These are phyloP conservation scores for Clarias macrocephalus DNA, from an alignment of 2,113 vertebrate genomes.

Conservation along the genomic window DNA sequence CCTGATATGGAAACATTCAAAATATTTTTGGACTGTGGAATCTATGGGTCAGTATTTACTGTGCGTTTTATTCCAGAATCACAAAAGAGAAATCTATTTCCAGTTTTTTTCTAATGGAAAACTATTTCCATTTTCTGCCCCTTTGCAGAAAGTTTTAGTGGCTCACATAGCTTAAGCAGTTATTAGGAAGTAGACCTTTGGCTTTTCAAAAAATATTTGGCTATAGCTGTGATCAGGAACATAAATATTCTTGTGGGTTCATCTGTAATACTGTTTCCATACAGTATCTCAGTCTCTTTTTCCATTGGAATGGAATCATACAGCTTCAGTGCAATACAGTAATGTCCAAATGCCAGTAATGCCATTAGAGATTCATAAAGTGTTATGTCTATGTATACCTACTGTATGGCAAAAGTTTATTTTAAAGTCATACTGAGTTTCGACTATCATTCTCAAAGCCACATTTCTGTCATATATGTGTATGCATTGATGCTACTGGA, in stretches of 20 bases:
- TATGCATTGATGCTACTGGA: not conserved
- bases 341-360: not conserved
- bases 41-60: slow-evolving; percentile 52
- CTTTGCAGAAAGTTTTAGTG: not conserved
- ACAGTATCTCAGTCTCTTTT: not conserved
- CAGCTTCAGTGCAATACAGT: not conserved
- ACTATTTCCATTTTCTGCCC: slow-evolving; percentile 36
- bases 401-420: not conserved
- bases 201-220: not conserved
- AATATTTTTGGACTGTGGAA: not conserved
- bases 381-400: not conserved
- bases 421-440: not conserved
- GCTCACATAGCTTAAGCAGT: slow-evolving; percentile 28
- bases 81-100: slow-evolving; percentile 34
- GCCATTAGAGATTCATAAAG: not conserved
- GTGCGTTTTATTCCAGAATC: slow-evolving; percentile 47
- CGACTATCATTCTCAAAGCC: not conserved
- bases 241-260: not conserved
- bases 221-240: not conserved
- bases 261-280: slow-evolving; percentile 8
- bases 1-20: not conserved
- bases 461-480: not conserved
- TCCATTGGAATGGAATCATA: not conserved
- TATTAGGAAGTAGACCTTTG: not conserved
- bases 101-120: not conserved